A percentile compares a stretch with the other conserved stretches of the same genome.
Evolutionary conservation across 2,113 vertebrate species (phyloP).

Genomic region (Daboia siamensis): DNA sequence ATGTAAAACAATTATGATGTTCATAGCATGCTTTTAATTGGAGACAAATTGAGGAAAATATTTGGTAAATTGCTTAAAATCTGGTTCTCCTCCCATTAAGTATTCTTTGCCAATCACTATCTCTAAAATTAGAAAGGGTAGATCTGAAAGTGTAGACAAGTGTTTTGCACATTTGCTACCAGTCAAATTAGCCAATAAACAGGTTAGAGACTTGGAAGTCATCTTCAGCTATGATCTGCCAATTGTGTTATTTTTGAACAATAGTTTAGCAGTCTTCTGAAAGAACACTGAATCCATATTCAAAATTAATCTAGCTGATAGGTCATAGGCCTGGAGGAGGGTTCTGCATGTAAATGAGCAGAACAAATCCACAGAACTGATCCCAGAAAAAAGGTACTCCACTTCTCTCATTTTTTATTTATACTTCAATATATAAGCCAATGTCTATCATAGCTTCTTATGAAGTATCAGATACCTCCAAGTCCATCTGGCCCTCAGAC

Average conservation of each 20-base stretch:
- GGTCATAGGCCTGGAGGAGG: background rate
- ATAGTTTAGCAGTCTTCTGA: background rate
- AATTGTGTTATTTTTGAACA: background rate
- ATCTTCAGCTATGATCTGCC: background rate
- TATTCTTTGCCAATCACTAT: background rate
- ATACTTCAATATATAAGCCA: background rate
- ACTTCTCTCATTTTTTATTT: background rate
- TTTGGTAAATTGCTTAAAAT: background rate
- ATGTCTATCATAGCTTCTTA: background rate
- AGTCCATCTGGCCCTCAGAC: background rate
- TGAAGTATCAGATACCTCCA: background rate
- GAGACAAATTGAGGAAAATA: background rate
- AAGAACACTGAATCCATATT: background rate
- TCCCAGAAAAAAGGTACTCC: background rate
- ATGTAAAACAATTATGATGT: background rate
- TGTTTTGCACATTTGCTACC: background rate
- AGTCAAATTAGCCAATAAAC: background rate
- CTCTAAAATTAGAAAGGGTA: background rate
- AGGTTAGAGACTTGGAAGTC: background rate
- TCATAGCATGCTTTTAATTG: background rate
- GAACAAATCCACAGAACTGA: background rate
- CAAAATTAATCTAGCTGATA: background rate
- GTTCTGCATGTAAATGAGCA: background rate
- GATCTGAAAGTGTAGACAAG: background rate
- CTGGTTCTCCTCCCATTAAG: background rate